Percentiles rank a stretch among this genome's conserved stretches.
These are phyloP conservation scores for Mesoligia furuncula DNA, from an alignment of 2,888 invertebrate species.

Conservation along the genomic window DNA sequence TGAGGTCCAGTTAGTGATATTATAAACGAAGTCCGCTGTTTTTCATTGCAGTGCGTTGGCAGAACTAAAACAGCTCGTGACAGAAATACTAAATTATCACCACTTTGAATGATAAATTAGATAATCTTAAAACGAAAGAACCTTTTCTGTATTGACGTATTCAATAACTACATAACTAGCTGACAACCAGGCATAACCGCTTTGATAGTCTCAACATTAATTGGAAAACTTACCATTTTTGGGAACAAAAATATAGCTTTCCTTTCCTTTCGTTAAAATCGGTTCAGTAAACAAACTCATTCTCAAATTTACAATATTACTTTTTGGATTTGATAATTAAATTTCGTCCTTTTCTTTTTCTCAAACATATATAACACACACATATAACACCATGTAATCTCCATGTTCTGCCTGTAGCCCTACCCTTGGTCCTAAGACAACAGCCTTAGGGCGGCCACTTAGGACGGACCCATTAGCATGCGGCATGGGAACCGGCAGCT, in stretches of 20 bases:
- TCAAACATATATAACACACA: conserved; percentile 3
- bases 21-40: neutral
- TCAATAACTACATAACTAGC: neutral
- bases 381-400: conserved; percentile 23
- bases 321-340: neutral
- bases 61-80: neutral
- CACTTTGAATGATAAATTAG: neutral
- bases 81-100: neutral
- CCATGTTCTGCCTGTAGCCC: neutral
- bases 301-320: neutral
- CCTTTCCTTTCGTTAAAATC: neutral
- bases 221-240: neutral
- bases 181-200: too few relatives aligned
- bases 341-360: neutral
- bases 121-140: too few relatives aligned
- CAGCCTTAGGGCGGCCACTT: conserved; percentile 51
- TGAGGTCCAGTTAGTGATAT: neutral
- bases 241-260: too few relatives aligned
- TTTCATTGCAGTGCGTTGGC: neutral
- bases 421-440: conserved; percentile 50
- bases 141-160: neutral
- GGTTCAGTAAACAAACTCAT: neutral
- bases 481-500: conserved; percentile 49
- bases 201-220: neutral
- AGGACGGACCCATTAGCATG: conserved; percentile 50